Base-by-base conservation (phyloP, 2,113 vertebrate genomes). In the Tyto alba region DNA sequence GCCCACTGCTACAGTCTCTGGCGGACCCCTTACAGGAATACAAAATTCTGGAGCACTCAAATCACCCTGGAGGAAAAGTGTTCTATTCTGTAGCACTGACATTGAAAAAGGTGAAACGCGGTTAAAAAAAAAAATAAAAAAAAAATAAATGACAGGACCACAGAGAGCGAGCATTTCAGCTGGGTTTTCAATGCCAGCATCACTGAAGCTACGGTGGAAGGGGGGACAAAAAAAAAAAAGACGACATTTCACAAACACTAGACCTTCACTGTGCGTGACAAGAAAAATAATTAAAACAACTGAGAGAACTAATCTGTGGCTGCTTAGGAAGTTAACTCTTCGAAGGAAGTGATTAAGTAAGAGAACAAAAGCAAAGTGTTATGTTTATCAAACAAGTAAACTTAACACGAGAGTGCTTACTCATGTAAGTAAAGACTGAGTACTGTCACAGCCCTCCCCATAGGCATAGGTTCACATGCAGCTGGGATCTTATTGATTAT, bases 271-370 rank as follows among this genome's bases (percentile, higher is more conserved):
- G 98, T 59, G 95, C 96, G 97, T 98, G 98, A 98, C 94, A 56
- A 97, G 98, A 98, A 98, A 97, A 98, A 97, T 97, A 98, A 98
- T 98, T 95, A 95, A 97, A 98, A 97, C 94, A 97, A 96, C 87
- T 53, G 84, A 97, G 95, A 60, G 96, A 96, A 97, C 93, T 94
- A 89, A 97, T 98, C 94, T 89, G 93, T 88, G 88, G 94, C 96
- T 92, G 94, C 93, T 89, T 90, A 80, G 91, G 92, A 95, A 92
- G 94, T 98, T 98, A 98, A 98, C 98, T 98, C 98, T 98, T 98
- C 73, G 75, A 96, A 97, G 95, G 95, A 95, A 82, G 92, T 41
- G 91, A 88, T 96, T 94, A 95, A 79, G 41, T 30, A 59, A 66
- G 74, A 95, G 81, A 94, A 95, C 85, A 88, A 94, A 96, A 93